Evolutionary conservation across 2,113 vertebrate genomes (phyloP).

Genomic region (Malurus elegans): DNA sequence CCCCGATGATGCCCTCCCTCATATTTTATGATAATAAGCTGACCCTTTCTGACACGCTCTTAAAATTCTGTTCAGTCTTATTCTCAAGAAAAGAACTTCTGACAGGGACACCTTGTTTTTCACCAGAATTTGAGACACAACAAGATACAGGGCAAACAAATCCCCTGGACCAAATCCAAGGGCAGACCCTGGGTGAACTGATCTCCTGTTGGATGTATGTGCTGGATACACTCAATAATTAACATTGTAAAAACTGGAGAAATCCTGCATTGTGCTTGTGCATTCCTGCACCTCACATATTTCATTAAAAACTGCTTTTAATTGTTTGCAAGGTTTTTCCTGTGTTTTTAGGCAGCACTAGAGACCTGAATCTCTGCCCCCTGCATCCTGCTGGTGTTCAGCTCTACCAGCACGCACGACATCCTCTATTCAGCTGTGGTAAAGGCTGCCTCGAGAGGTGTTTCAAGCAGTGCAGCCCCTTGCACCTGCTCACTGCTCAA

Average conservation of each 20-base stretch:
- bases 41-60: background rate
- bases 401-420: rapidly evolving
- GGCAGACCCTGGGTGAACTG: background rate
- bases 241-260: background rate
- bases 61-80: background rate
- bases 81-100: background rate
- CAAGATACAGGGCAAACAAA: background rate
- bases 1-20: background rate
- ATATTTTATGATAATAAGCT: too few relatives aligned
- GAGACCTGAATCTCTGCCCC: too few relatives aligned
- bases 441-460: background rate
- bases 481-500: background rate
- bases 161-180: background rate
- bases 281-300: background rate
- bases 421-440: background rate
- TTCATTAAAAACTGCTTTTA: background rate
- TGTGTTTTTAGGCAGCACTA: background rate
- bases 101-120: background rate
- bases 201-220: background rate
- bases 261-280: background rate
- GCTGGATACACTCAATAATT: background rate
- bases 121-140: background rate
- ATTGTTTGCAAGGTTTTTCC: background rate
- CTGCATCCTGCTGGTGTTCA: rapidly evolving
- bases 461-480: background rate